Base-by-base conservation (phyloP, 35 echinoderm and acorn worm species). In the Strongylocentrotus purpuratus region DNA sequence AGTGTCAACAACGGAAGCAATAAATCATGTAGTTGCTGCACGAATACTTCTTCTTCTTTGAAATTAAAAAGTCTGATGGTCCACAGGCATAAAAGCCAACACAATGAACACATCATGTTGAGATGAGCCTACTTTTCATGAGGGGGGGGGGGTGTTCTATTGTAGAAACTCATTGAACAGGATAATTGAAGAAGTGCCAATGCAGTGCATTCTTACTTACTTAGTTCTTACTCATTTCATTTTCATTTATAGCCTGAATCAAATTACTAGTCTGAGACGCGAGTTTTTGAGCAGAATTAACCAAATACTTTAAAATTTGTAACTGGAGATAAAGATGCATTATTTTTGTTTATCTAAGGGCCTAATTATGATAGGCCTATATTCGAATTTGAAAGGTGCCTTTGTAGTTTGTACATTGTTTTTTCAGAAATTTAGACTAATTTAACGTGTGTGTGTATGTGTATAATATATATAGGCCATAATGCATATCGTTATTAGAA, bases 21-120 rank as follows among this genome's bases (percentile, higher is more conserved):
- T 58, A 31, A 46, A 48, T 31, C n/a, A 13, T 32, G 91, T 11
- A 46, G 48, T 46, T 50, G 46, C 0, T 93, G 32, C 31, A 31
- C 91, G 8, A 93, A 58, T 58, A 31, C 46, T 11, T 14, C 46
- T 5, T 50, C 91, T 33, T 93, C 91, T 14, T 48, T 93, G 91
- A 93, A 93, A 28, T 58, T 93, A 31, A 93, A 93, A 93, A 93
- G 91, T 93, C 46, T 93, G 48, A 93, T 93, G 91, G 91, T 93
- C 31, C 91, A 93, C 48, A 47, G 91, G 48, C 91, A 93, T 93
- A 13, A 93, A 58, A 93, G 4, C 48, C 91, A 93, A 46, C 91
- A 58, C 22, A 93, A 13, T 28, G 46, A 93, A 46, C 91, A 58
- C 22, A 46, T 89, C 32, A 33, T 46, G 87, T 45, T 31, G 15